Base-by-base conservation (phyloP, 2,888 invertebrate species). In the Hofmannophila pseudospretella region DNA sequence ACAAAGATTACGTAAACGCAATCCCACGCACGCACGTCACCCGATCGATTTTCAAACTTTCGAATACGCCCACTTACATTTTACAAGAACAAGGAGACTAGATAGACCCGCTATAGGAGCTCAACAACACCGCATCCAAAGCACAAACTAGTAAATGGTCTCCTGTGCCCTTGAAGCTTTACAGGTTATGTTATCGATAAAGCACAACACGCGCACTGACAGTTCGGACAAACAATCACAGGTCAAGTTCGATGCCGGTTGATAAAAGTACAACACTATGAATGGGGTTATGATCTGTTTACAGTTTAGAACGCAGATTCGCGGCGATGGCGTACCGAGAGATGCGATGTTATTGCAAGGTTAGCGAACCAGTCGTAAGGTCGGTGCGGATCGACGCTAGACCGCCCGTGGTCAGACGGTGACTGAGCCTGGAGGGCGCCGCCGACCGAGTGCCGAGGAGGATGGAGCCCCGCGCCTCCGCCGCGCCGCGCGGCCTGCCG, bases 181-280 rank as follows among this genome's bases (percentile, higher is more conserved):
- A 82, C 79, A 85, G 85, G 85, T 85, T 84, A 84, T 82, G 82
- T 80, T 84, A 82, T 84, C 78, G 82, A 82, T 82, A 81, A 76
- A 84, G 73, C 84, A 84, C 79, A 82, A 84, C 84, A 85, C 81
- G 78, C 81, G 78, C 82, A 81, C 82, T 81, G 80, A 71, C 80
- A 82, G 81, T 74, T 76, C 64, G 65, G 67, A 64, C 73, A 79
- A 78, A 82, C 82, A 80, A 79, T 76, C 85, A 80, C 81, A 75
- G 68, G 68, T 74, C 72, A 78, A 80, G 77, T 79, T 78, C 71
- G 67, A 50, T 70, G 67, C 71, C 71, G 70, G 70, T 74, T 49
- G 59, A 48, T 45, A 43, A 48, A 57, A 64, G 54, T 54, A 61
- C 48, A 16, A 16, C 3, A 16, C 16, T 58, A 54, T 67, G 49